These are phyloP conservation scores for Balearica regulorum DNA, from an alignment of 2,797 vertebrate genomes.

Conservation along the genomic window DNA sequence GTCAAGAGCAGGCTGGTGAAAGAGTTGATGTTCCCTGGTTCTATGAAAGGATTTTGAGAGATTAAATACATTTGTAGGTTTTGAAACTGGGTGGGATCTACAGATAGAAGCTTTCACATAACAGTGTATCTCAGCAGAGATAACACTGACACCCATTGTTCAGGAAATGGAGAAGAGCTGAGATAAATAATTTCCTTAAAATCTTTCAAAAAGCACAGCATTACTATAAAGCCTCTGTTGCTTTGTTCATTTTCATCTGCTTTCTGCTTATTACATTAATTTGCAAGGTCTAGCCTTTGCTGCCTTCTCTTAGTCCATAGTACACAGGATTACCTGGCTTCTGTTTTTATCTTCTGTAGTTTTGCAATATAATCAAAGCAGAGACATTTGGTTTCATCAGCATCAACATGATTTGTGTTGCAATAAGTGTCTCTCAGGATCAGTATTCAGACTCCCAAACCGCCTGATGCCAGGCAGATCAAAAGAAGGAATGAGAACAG, in stretches of 20 bases:
- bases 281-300: background rate
- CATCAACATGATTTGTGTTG: background rate
- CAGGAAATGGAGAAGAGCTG: background rate
- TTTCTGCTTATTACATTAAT: background rate
- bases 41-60: constrained; percentile 1
- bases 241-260: background rate
- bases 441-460: background rate
- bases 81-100: background rate
- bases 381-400: background rate
- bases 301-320: background rate
- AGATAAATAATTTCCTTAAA: background rate
- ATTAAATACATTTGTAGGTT: background rate
- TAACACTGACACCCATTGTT: background rate
- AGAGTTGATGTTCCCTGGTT: background rate
- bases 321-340: background rate
- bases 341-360: background rate
- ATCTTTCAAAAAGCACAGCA: background rate
- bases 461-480: background rate
- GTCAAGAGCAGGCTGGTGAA: background rate
- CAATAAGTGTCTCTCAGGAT: background rate
- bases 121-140: background rate
- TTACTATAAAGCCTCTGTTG: background rate
- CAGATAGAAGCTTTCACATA: background rate
- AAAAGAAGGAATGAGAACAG: background rate
- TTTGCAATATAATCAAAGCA: background rate